A percentile compares a stretch with the other conserved stretches of the same genome.
phyloP scores from a whole-genome alignment of 2,797 vertebrate species.

The Lepilemur septentrionalis region DNA sequence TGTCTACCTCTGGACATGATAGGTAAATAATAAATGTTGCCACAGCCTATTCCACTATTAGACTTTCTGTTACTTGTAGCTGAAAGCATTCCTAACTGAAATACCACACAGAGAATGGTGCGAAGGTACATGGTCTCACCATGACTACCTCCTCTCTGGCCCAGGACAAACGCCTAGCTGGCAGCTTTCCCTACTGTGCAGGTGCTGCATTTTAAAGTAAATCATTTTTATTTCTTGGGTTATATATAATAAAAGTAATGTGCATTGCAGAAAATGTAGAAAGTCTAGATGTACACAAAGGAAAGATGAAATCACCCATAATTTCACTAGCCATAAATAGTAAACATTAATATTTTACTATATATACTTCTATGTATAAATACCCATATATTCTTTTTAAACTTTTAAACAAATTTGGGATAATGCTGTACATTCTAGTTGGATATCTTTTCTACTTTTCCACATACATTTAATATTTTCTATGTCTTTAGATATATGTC shows the following conservation, averaged over 20 bases:
- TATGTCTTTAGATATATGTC: not conserved
- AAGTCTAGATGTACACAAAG: not conserved
- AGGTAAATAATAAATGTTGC: not conserved
- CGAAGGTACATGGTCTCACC: not conserved
- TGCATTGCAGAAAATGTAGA: not conserved
- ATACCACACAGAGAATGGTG: not conserved
- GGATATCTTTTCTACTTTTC: not conserved
- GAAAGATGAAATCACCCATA: not conserved
- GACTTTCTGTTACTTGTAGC: not conserved
- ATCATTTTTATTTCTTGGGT: conserved; percentile 6
- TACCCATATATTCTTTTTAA: not conserved
- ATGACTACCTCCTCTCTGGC: not conserved
- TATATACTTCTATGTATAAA: not conserved
- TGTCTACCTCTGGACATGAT: not conserved
- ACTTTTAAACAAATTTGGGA: not conserved
- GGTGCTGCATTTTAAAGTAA: conserved; percentile 25
- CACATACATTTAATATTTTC: not conserved
- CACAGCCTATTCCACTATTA: not conserved
- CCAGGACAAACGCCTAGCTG: not conserved
- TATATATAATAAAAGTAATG: not conserved
- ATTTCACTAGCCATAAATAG: not conserved
- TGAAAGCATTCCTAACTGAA: not conserved
- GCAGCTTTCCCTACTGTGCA: not conserved
- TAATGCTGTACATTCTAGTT: not conserved
- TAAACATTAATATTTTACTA: not conserved